A percentile compares a stretch with the other conserved stretches of the same genome.
Evolutionary conservation across 1,140 invertebrate genomes (phyloP).

Genomic region (Leptonema lineaticorne): DNA sequence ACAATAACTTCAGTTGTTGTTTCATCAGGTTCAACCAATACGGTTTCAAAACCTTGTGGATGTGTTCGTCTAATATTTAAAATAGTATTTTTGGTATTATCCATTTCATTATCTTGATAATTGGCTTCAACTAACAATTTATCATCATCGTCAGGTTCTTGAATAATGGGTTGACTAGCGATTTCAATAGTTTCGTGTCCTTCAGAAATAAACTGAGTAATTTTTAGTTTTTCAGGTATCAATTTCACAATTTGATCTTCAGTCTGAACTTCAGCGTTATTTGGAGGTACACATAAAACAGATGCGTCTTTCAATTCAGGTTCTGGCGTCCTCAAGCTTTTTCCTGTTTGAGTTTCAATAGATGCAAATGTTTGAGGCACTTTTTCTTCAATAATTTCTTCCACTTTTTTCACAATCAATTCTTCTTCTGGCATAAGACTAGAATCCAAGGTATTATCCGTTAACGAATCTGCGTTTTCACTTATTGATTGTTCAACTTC

Average conservation of each 20-base stretch:
- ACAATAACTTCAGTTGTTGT: constrained; percentile 76
- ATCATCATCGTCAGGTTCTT: constrained; percentile 56
- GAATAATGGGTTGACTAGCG: constrained; percentile 62
- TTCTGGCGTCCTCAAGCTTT: constrained; percentile 49
- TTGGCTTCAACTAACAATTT: constrained; percentile 71
- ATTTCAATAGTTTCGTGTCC: constrained; percentile 78
- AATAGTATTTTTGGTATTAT: constrained; percentile 56
- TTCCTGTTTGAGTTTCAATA: constrained; percentile 61
- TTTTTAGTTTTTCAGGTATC: constrained; percentile 67
- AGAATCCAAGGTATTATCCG: constrained; percentile 62
- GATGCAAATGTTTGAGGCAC: constrained; percentile 43
- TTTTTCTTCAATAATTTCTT: constrained; percentile 26
- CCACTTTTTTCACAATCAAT: constrained; percentile 21
- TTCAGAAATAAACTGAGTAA: constrained; percentile 66
- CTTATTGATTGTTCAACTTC: constrained; percentile 46
- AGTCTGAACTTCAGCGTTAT: constrained; percentile 63
- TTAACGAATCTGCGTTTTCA: constrained; percentile 52
- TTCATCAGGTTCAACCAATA: constrained; percentile 75
- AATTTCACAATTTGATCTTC: constrained; percentile 52
- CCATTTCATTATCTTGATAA: constrained; percentile 60
- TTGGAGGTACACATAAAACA: constrained; percentile 54
- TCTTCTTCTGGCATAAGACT: constrained; percentile 63
- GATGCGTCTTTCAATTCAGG: constrained; percentile 48
- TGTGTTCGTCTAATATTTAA: constrained; percentile 65
- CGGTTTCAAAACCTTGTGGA: constrained; percentile 76